Evolutionary conservation across 2,797 vertebrate genomes (phyloP).

Genomic region (Podarcis siculus): DNA sequence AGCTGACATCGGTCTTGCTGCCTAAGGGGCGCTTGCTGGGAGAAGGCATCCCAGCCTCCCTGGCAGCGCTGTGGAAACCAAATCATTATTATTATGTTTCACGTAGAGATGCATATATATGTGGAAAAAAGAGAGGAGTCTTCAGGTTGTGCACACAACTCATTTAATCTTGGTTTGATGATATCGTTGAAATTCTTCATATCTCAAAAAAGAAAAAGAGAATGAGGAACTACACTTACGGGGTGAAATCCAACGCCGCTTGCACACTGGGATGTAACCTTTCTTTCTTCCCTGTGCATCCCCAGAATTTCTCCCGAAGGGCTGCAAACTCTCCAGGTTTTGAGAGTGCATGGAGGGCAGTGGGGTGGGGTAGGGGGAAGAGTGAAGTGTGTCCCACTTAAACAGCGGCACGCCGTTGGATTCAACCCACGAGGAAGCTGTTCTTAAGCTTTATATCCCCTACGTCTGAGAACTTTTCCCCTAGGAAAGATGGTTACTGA

Average conservation of each 20-base stretch:
- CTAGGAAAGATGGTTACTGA: not conserved
- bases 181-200: conserved; percentile 61
- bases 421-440: too few species aligned
- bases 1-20: conserved; percentile 59
- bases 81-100: conserved; percentile 50
- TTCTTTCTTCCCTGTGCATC: too few species aligned
- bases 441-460: not conserved
- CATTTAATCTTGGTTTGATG: conserved; percentile 29
- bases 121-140: conserved; percentile 11
- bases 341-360: too few species aligned
- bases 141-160: conserved; percentile 1
- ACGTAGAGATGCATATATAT: conserved; percentile 1
- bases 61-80: conserved; percentile 55
- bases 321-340: too few species aligned
- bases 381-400: too few species aligned
- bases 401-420: too few species aligned
- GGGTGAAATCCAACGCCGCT: not conserved
- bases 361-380: too few species aligned
- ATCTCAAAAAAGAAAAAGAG: conserved; percentile 38
- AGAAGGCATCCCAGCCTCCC: conserved; percentile 48
- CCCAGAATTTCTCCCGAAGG: too few species aligned
- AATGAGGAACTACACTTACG: conserved; percentile 35
- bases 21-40: conserved; percentile 21
- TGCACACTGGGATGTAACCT: too few species aligned
- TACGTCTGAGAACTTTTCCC: not conserved